Evolutionary conservation across 2,113 vertebrate genomes (phyloP), one percentile per base, ranked within the genome.

Genomic region (Urocitellus parryii): DNA sequence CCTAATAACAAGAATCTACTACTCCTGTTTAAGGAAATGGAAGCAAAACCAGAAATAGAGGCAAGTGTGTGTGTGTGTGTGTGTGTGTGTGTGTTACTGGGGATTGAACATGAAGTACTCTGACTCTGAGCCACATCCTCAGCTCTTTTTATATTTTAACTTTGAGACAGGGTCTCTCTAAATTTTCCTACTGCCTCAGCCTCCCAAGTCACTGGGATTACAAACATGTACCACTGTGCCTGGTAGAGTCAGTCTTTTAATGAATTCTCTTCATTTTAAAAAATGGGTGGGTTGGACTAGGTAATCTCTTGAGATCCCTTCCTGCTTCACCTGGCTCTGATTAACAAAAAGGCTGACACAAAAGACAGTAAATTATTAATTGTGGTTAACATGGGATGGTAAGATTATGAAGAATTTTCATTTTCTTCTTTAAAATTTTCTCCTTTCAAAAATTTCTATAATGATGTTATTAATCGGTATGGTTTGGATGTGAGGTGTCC

Each of bases 1-100:
- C 83, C 68, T 94, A 77, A 89, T 67, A 70, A 61, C 32, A 37
- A 65, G 22, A 81, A 24, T 67, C 32, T 67, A 87, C 34, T 79
- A 0, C 79, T 95, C 72, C 79, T 90, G 14, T 70, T 94, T 68
- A 84, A 92, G 74, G 7, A 74, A 39, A 63, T 90, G 82, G 34
- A 94, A 94, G 83, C 24, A 94, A 92, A 82, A 58, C 14, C 37
- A 78, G 74, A 89, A 94, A 96, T n/a, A 77, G 39, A 94, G 67
- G 68, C 34, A 51, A 88, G 12, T 42, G 17, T 63, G 24, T 4
- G 12, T 51, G 48, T 51, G 48, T 51, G 48, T 51, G 48, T 51
- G 48, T 51, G 48, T 51, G 48, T 51, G 48, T 51, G 48, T 51
- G 48, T 51, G 48, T 51, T 32, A 68, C 32, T 68, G 67, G 32